These are phyloP conservation scores for Amblyraja radiata DNA, from an alignment of 2,797 vertebrate genomes.

Conservation along the genomic window DNA sequence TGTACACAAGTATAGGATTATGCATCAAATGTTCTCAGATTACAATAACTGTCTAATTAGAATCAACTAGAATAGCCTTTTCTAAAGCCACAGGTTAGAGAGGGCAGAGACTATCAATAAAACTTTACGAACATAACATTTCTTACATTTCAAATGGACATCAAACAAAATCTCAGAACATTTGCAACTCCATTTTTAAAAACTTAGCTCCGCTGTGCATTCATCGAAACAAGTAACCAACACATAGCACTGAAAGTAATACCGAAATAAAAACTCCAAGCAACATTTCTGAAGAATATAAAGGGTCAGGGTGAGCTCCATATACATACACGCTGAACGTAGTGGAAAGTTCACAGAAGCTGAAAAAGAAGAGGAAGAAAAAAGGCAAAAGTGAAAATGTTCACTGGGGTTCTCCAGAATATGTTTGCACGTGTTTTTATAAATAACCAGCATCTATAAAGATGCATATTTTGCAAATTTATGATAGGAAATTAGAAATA, in stretches of 20 bases:
- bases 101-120: too few relatives aligned
- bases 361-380: neutral
- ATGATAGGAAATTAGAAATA: neutral
- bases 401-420: neutral
- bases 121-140: neutral
- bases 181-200: neutral
- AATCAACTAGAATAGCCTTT: neutral
- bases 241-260: neutral
- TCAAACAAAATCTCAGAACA: neutral
- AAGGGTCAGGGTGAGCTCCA: constrained; percentile 39
- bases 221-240: neutral
- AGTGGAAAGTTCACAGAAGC: constrained; percentile 47
- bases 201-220: neutral
- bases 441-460: neutral
- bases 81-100: neutral
- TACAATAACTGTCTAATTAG: neutral
- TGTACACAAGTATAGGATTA: neutral
- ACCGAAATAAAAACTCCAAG: neutral
- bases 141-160: neutral
- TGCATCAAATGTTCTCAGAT: neutral
- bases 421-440: neutral
- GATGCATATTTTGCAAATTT: neutral
- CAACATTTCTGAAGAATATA: fast-evolving
- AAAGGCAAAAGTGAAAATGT: neutral
- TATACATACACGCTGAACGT: constrained; percentile 49